Conservation (phyloP, 1,140 invertebrate species). For the Probaryconus sp. region DNA sequence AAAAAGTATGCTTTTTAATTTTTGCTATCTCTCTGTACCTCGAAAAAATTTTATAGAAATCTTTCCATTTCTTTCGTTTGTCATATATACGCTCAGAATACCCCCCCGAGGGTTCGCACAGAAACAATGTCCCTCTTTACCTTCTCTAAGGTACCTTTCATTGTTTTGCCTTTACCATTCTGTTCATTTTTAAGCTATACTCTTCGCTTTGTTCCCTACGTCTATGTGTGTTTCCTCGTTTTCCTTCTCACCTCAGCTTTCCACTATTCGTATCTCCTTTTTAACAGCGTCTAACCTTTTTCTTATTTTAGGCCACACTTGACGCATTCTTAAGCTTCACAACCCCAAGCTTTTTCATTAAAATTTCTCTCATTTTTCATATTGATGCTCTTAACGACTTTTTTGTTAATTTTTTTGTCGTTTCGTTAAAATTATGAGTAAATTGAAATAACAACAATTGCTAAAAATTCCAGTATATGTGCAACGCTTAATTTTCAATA, state of each 20-base stretch:
- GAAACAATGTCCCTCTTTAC: constrained; percentile 57
- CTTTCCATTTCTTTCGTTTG: constrained; percentile 35
- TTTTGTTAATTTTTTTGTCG: too few relatives aligned
- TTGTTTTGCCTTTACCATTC: constrained; percentile 25
- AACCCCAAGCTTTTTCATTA: too few relatives aligned
- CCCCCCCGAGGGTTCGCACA: constrained; percentile 50
- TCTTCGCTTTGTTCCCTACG: constrained; percentile 48
- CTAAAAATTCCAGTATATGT: too few relatives aligned
- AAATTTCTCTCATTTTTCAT: too few relatives aligned
- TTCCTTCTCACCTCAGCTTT: constrained; percentile 29
- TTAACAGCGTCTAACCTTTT: constrained; percentile 12
- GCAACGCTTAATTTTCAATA: too few relatives aligned
- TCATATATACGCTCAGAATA: constrained; percentile 53
- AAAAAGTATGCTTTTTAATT: constrained; percentile 27
- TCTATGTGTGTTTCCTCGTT: constrained; percentile 24
- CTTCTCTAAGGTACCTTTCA: constrained; percentile 40
- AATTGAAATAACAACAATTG: too few relatives aligned
- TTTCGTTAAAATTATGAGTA: too few relatives aligned
- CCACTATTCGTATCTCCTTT: constrained; percentile 19
- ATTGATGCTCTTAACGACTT: too few relatives aligned
- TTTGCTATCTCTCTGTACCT: constrained; percentile 17
- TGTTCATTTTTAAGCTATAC: constrained; percentile 53
- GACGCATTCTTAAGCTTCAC: too few relatives aligned
- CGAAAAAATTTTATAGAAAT: constrained; percentile 33
- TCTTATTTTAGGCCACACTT: constrained; percentile 30